Conservation (phyloP, 1,140 invertebrate species). For the Schlechtendalia chinensis region DNA sequence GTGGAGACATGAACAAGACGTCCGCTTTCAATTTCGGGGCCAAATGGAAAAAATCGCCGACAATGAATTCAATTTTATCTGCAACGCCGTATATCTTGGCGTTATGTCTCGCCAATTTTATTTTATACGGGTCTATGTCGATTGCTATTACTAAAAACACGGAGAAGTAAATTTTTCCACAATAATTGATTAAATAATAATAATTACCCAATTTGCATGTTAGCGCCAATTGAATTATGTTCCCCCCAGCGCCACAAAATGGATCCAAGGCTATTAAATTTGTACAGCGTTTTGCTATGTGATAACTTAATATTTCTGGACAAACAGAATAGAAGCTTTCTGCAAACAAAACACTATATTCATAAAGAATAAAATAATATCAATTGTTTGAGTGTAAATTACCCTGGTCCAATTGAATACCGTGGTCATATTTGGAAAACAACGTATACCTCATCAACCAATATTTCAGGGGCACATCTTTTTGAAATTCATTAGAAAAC, state of each 20-base stretch:
- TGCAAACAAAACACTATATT: background rate
- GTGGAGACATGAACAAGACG: slow-evolving; percentile 90
- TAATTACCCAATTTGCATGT: slow-evolving; percentile 76
- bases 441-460: slow-evolving; percentile 14
- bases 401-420: background rate
- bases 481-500: too few relatives aligned
- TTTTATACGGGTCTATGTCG: slow-evolving; percentile 87
- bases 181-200: background rate
- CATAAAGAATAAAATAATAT: background rate
- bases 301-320: slow-evolving; percentile 87
- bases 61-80: slow-evolving; percentile 88
- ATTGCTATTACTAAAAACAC: slow-evolving; percentile 86
- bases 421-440: background rate
- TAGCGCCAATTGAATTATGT: slow-evolving; percentile 92
- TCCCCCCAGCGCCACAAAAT: slow-evolving; percentile 97
- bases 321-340: slow-evolving; percentile 76
- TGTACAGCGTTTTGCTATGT: slow-evolving; percentile 78
- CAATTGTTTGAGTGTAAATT: background rate
- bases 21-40: slow-evolving; percentile 68
- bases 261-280: slow-evolving; percentile 80
- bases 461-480: background rate
- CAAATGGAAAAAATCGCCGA: slow-evolving; percentile 83
- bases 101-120: slow-evolving; percentile 84
- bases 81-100: slow-evolving; percentile 84
- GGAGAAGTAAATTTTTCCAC: too few relatives aligned